Evolutionary conservation across 2,888 invertebrate species (phyloP), one percentile per base, ranked within the genome.

Genomic region (Chloroclysta siterata): DNA sequence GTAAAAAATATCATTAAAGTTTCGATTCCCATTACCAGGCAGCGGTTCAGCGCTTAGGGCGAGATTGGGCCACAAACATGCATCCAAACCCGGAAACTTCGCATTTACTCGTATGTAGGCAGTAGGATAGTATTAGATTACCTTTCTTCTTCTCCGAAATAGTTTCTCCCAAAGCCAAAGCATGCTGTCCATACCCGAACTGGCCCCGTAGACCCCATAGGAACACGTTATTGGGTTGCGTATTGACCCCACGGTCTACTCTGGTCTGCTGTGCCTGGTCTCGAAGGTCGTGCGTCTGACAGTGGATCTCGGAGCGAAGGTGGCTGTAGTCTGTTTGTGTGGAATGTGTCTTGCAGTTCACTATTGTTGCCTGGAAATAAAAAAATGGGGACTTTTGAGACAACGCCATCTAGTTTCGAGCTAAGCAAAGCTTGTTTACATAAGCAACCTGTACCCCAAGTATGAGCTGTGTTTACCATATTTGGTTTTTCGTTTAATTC

Each of bases 251-350:
- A 1, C 65, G 50, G 0, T 91, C 89, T 29, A 70, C 75, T 66
- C 74, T 85, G 0, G 93, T 93, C 72, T 93, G 93, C 5, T 79
- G 66, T 0, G 79, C 69, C 64, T 89, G 86, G 77, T 92, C 85
- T 2, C 90, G 68, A 13, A 85, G 75, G 77, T 93, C 80, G 69
- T 91, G 69, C 0, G 95, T 96, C 86, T 97, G 96, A 13, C 94
- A 93, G 36, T 94, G 93, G 52, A 94, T 93, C 72, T 95, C 95
- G 8, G 93, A 90, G 50, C 95, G 91, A 65, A 95, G 93, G 76
- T 95, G 94, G 60, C 96, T 96, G 75, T 94, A 93, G 66, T 92
- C 72, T 0, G 97, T 97, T 86, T 97, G 97, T 0, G 95, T 95
- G 8, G 96, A 95, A 72, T 94, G 94, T 0, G 97, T 97, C 41